Conservation (phyloP, 1,140 invertebrate species). For the Sycobia sp. region DNA sequence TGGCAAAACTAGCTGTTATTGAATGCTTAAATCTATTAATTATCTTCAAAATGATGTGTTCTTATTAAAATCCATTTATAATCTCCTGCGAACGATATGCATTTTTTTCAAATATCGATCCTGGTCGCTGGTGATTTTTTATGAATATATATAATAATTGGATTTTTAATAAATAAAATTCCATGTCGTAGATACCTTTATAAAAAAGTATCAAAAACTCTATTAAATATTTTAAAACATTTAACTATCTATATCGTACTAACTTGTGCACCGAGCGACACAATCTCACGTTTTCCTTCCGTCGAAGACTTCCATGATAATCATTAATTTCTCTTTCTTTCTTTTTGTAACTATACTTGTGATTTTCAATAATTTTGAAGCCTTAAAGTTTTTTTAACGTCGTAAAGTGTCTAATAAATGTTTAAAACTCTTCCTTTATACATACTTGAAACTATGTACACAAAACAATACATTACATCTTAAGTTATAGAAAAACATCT, state of each 20-base stretch:
- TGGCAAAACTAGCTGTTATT: constrained; percentile 40
- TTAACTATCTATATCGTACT: constrained; percentile 19
- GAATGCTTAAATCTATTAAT: constrained; percentile 39
- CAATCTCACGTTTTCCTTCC: constrained; percentile 8
- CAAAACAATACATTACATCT: constrained; percentile 14
- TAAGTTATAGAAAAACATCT: constrained; percentile 21
- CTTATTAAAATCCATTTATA: constrained; percentile 23
- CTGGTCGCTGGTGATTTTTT: not conserved
- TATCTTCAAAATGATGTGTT: constrained; percentile 39
- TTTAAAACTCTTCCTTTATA: constrained; percentile 17
- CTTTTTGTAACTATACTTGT: constrained; percentile 18
- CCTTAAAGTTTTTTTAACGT: constrained; percentile 1
- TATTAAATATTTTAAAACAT: constrained; percentile 23
- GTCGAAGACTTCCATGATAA: not conserved
- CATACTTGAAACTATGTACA: constrained; percentile 14
- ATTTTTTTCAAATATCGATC: constrained; percentile 16
- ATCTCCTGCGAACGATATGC: constrained; percentile 40
- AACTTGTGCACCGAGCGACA: constrained; percentile 20
- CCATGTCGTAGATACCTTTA: constrained; percentile 10
- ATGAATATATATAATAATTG: constrained; percentile 2
- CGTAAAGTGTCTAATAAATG: constrained; percentile 1
- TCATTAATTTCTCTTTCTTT: not conserved
- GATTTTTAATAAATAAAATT: constrained; percentile 21
- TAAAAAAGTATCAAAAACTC: constrained; percentile 20
- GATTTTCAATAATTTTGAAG: constrained; percentile 29